Conservation (phyloP, 2,888 invertebrate genomes). For the Cremastinae sp. region DNA sequence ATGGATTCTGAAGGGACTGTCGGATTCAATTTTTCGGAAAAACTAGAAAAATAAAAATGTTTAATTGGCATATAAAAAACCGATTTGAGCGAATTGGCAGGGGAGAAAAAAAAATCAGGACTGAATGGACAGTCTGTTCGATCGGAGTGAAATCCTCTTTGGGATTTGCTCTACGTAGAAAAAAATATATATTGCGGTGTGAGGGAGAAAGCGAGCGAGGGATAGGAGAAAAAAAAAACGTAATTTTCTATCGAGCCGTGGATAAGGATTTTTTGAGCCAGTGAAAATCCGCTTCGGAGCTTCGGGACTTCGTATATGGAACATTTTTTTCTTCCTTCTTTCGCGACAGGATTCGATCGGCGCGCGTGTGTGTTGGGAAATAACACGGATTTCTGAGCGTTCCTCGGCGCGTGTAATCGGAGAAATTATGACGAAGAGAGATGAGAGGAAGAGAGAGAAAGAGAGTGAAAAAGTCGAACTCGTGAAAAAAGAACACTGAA, state of each 20-base stretch:
- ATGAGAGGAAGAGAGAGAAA: no score
- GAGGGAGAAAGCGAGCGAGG: slow-evolving; percentile 1
- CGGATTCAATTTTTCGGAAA: no score
- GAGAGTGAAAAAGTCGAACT: no score
- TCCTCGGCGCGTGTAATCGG: no score
- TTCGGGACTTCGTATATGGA: slow-evolving; percentile 31
- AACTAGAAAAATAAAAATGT: background rate
- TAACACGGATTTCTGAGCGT: no score
- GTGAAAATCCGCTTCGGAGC: slow-evolving; percentile 38
- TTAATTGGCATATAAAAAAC: background rate
- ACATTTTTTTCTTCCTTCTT: slow-evolving; percentile 15
- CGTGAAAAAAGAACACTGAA: no score
- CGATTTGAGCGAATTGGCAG: background rate
- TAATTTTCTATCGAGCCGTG: slow-evolving; percentile 52
- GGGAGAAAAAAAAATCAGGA: slow-evolving; percentile 24
- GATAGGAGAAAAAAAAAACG: slow-evolving; percentile 20
- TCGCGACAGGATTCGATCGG: background rate
- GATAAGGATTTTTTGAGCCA: slow-evolving; percentile 22
- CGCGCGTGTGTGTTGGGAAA: no score
- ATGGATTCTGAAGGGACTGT: no score
- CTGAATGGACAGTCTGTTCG: slow-evolving; percentile 38
- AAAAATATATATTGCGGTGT: slow-evolving; percentile 30
- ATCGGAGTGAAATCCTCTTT: slow-evolving; percentile 32
- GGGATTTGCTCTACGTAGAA: slow-evolving; percentile 9
- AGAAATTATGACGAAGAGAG: no score